Base-by-base conservation (phyloP, 1,140 invertebrate species). In the Aphelenchoides avenae region DNA sequence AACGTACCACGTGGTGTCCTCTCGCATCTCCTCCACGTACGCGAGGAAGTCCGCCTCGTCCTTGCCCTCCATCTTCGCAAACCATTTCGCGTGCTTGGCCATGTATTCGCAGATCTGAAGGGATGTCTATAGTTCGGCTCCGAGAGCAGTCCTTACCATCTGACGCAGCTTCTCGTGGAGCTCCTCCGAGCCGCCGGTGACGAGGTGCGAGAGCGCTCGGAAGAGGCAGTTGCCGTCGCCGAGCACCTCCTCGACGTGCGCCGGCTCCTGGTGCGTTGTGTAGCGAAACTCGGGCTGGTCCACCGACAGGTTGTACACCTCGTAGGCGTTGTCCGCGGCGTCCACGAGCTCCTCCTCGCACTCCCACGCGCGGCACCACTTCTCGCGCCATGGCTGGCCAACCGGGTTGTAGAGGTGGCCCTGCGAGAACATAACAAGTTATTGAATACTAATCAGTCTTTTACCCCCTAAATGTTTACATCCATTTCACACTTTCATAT, bases 131-230 rank as follows among this genome's bases (percentile, higher is more conserved):
- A n/a, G n/a, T n/a, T n/a, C n/a, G n/a, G n/a, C n/a, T n/a, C n/a
- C n/a, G n/a, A n/a, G n/a, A n/a, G n/a, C n/a, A n/a, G n/a, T n/a
- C n/a, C 43, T n/a, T 18, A 46, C 43, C 43, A 24, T n/a, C 34
- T 46, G 15, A 15, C 43, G 29, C 13, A 46, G 29, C 13, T 15
- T n/a, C 43, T 30, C 27, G 34, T 46, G 43, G 15, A 31, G 26
- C 15, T 46, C 43, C 43, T 15, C 26, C n/a, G 43, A 46, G 29
- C 43, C 43, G 15, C 43, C 43, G 3, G 43, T 46, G 24, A 46
- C 27, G 3, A 46, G 18, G 34, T 46, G 43, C 26, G 43, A 46
- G 15, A 46, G 43, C 15, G 43, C n/a, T 15, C 43, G 29, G 43
- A 46, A 46, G 15, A 46, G 24, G 3, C 3, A 46, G 26, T 3